Evolutionary conservation across 2,113 vertebrate genomes (phyloP), one percentile per base, ranked within the genome.

Genomic region (Peromyscus californicus): DNA sequence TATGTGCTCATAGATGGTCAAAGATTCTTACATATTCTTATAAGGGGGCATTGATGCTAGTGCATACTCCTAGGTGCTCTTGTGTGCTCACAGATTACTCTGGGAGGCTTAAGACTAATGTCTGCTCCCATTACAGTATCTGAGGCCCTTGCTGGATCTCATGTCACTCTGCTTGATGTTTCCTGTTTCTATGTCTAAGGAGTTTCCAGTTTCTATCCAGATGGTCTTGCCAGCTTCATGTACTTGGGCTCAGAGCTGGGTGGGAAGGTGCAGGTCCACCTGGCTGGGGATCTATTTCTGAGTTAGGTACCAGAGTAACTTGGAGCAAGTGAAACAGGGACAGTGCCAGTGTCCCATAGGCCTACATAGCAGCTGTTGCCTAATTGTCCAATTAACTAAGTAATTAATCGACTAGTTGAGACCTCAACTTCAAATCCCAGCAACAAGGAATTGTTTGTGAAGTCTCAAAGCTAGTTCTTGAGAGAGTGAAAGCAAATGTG

Each of bases 341-440:
- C 98, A 97, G 98, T 93, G 97, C 97, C 94, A 97, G 98, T 88
- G 97, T 79, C 97, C 96, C 96, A 91, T 98, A 96, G 97, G 97
- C 98, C 97, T 98, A 97, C 91, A 82, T 93, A 91, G 98, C 98
- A 98, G 98, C 98, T 99, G 98, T 97, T 97, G 97, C 97, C 97
- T 99, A 98, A 98, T 98, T 98, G 98, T 98, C 98, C 98, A 98
- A 98, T 98, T 98, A 98, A 98, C 98, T 98, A 98, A 98, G 98
- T 97, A 97, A 98, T 99, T 99, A 98, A 98, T 98, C 87, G 92
- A 98, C 98, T 98, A 98, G 98, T 98, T 98, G 98, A 97, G 98
- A 98, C 98, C 98, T 97, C 95, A 93, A 98, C 97, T 97, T 97
- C 87, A 95, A 97, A 98, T 98, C 98, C 95, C 97, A 93, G 86